Evolutionary conservation across 2,113 vertebrate genomes (phyloP), one percentile per base, ranked within the genome.

Genomic region (Numida meleagris): DNA sequence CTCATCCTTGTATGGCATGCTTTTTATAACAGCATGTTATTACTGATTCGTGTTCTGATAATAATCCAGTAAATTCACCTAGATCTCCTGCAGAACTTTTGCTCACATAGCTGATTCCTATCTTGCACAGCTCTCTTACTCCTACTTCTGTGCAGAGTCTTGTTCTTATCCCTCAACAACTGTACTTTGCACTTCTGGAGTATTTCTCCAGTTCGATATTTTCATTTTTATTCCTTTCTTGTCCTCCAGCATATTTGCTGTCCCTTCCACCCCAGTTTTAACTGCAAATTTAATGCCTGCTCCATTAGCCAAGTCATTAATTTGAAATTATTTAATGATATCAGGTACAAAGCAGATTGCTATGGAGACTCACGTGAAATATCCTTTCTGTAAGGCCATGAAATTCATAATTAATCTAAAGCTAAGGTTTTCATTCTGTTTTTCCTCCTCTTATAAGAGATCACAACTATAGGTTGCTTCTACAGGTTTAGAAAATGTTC

Each of bases 311-410:
- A 73, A 79, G 48, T 65, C 59, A 63, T 77, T 90, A 92, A 90
- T 92, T 90, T 71, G 73, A 77, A 94, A 85, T 82, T 65, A 73
- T 89, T 76, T 93, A 78, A 82, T 57, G 66, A 72, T 89, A 76
- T n/a, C 0, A 19, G 71, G 61, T 73, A 73, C 63, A 74, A 88
- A 89, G 75, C 53, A 77, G 85, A 95, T 94, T 94, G 62, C 75
- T 96, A 66, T 82, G 71, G 72, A 95, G 88, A 89, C 67, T 93
- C 75, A 91, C 90, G 71, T 91, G 88, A 89, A 93, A 89, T 93
- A 89, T 71, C 40, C 63, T 91, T 89, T 61, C 63, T 53, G 75
- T 38, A 82, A 76, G 20, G 36, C 50, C 59, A 74, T 93, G 79
- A 93, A 96, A 95, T 91, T 96, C 79, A 82, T 93, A 82, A 76